Evolutionary conservation across 2,113 vertebrate genomes (phyloP).

Genomic region (Acanthochromis polyacanthus): DNA sequence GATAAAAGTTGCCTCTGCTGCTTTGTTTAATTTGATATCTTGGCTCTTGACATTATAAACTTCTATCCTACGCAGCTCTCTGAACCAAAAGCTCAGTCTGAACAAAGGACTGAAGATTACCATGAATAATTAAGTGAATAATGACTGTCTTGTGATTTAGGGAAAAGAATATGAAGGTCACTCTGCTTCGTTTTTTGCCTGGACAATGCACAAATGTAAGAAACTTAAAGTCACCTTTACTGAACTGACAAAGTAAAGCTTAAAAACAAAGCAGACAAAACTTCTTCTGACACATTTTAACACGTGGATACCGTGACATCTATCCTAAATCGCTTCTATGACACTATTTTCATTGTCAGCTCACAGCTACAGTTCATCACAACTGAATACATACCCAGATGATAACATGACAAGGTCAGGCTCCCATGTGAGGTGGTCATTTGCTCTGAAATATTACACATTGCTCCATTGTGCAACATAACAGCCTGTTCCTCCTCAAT

Average conservation of each 20-base stretch:
- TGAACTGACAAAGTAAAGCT: not conserved
- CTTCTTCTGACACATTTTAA: not conserved
- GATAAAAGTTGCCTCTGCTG: constrained; percentile 22
- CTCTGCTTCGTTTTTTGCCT: not conserved
- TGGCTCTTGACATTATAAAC: constrained; percentile 7
- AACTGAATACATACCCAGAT: not conserved
- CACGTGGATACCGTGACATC: not conserved
- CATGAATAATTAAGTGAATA: not conserved
- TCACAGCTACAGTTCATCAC: constrained; percentile 20
- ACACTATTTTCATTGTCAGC: not conserved
- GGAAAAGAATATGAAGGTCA: not conserved
- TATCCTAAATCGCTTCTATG: not conserved
- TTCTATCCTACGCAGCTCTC: constrained; percentile 14
- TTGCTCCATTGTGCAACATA: not conserved
- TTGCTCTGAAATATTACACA: constrained; percentile 11
- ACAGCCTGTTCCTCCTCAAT: constrained; percentile 21
- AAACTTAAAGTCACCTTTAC: not conserved
- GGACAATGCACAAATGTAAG: not conserved
- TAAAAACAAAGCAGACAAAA: not conserved
- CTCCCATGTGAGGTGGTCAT: constrained; percentile 7
- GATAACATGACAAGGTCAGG: not conserved
- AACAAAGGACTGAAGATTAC: not conserved
- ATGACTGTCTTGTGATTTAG: constrained; percentile 2
- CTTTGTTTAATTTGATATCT: constrained; percentile 39
- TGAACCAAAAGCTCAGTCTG: constrained; percentile 22